A percentile compares a stretch with the other conserved stretches of the same genome.
Conservation (phyloP, 2,888 invertebrate genomes). For the Matsumyia berberina region DNA sequence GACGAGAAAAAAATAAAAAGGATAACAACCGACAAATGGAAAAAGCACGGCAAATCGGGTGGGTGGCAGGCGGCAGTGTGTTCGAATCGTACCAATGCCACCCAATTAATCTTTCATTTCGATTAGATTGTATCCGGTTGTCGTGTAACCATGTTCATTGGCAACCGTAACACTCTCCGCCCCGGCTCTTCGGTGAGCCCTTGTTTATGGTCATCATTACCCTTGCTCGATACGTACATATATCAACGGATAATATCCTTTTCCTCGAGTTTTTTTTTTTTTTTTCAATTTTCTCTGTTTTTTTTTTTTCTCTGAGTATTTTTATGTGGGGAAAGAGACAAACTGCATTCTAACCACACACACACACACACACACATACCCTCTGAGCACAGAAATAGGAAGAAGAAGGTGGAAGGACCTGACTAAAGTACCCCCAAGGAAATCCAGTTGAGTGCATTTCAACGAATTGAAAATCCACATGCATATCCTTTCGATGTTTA, state of each 20-base stretch:
- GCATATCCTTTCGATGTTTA: constrained; percentile 62
- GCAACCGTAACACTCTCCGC: constrained; percentile 19
- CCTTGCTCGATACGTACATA: constrained; percentile 21
- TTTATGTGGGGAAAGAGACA: constrained; percentile 12
- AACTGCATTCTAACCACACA: constrained; percentile 41
- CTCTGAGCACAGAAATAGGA: constrained; percentile 25
- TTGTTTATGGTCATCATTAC: constrained; percentile 68
- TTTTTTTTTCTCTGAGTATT: constrained; percentile 19
- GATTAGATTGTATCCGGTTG: constrained; percentile 71
- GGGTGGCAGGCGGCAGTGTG: background rate
- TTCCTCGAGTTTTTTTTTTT: constrained; percentile 52
- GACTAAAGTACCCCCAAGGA: constrained; percentile 67
- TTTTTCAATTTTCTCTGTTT: constrained; percentile 57
- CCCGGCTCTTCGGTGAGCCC: constrained; percentile 15
- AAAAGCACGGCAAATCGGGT: background rate
- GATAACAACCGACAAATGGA: constrained; percentile 1
- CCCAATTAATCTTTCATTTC: constrained; percentile 73
- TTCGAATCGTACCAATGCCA: constrained; percentile 57
- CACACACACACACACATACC: constrained; percentile 8
- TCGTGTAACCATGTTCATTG: constrained; percentile 66
- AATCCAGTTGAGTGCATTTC: constrained; percentile 74
- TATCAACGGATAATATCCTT: constrained; percentile 62
- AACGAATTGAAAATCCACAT: constrained; percentile 73
- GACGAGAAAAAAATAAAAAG: constrained; percentile 4
- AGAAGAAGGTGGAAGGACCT: constrained; percentile 19